Base-by-base conservation (phyloP, 2,888 invertebrate genomes). In the Rotaria magnacalcarata region DNA sequence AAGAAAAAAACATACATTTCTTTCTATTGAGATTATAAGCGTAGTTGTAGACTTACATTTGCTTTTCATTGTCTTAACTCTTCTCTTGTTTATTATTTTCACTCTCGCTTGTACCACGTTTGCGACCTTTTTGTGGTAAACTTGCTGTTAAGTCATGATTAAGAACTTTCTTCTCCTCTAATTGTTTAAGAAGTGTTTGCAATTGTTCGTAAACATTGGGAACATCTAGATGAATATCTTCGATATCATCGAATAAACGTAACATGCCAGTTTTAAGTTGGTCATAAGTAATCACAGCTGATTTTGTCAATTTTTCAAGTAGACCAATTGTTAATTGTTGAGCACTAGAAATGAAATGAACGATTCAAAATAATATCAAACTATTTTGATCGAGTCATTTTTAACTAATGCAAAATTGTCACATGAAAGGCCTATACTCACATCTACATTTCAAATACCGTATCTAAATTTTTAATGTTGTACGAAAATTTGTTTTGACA, bases 221-320 rank as follows among this genome's bases (percentile, higher is more conserved):
- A 89, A 97, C 96, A 91, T 97, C 96, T 91, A 96, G 92, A 87
- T 94, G 94, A 89, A 97, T 96, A 91, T 97, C 96, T 1, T 94
- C 94, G 93, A 97, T 94, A 91, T 95, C 95, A 89, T 95, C 95
- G 89, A 94, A 94, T 80, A 96, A 95, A 85, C 96, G 93, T 88
- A 94, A 92, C 92, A 96, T 95, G 85, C 96, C 96, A 94, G 85
- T 86, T 85, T 85, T 86, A 60, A 86, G 67, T 60, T 86, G 86
- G 52, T 86, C 85, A 86, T 85, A 85, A n/a, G 84, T 85, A 21
- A 86, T 52, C 11, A 87, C 60, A 47, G 84, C 85, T 52, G 87
- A 47, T 85, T 85, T 47, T 43, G 85, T 58, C n/a, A 87, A 47
- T 43, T 54, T 84, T 56, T 52, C 56, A 54, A 85, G 52, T 75